phyloP scores from a whole-genome alignment of 2,797 vertebrate genomes.

The Antennarius maculatus region DNA sequence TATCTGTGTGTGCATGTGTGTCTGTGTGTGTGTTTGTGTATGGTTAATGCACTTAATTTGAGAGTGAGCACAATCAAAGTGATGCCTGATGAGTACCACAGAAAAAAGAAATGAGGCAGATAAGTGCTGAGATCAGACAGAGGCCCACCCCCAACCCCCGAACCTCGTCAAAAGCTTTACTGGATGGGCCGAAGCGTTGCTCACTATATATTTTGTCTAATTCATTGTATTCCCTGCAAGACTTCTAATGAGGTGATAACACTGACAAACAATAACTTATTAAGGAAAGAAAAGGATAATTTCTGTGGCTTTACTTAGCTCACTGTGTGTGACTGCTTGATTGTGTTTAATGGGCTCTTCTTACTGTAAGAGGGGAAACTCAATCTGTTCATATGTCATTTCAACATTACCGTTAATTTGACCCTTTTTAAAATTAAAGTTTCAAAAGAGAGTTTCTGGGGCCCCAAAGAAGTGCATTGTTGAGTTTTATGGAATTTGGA shows the following conservation, averaged over 20 bases:
- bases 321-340: neutral
- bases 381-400: no score
- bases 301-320: slow-evolving; percentile 26
- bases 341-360: slow-evolving; percentile 13
- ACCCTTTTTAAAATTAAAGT: no score
- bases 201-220: slow-evolving; percentile 40
- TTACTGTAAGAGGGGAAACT: no score
- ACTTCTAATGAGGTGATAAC: slow-evolving; percentile 61
- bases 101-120: slow-evolving; percentile 70
- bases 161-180: slow-evolving; percentile 33
- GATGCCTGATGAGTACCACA: slow-evolving; percentile 74
- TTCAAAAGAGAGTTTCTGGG: no score
- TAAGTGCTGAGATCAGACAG: slow-evolving; percentile 72
- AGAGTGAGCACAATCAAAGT: slow-evolving; percentile 78
- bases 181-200: slow-evolving; percentile 38
- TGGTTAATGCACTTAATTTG: slow-evolving; percentile 73
- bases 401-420: no score
- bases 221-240: slow-evolving; percentile 40
- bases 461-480: no score
- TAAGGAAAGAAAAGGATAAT: slow-evolving; percentile 26
- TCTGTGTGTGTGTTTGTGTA: slow-evolving; percentile 56
- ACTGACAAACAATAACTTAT: slow-evolving; percentile 42
- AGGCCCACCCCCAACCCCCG: slow-evolving; percentile 29
- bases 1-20: slow-evolving; percentile 30
- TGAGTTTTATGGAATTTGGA: no score